Base-by-base conservation (phyloP, 2,888 invertebrate genomes). In the Caenorhabditis sp. region DNA sequence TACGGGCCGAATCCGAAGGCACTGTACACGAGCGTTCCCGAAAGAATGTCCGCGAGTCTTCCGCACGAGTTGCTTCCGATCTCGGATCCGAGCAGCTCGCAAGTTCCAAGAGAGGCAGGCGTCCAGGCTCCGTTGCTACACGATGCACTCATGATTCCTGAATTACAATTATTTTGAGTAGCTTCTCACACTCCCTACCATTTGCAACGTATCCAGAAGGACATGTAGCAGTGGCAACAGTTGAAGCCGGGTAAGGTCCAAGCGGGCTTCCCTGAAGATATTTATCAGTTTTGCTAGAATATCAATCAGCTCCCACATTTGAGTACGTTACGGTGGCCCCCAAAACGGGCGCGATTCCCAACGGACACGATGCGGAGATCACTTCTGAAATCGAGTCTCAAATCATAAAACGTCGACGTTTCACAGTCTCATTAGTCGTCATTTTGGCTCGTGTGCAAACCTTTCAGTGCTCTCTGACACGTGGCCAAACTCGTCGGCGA, bases 241-340 rank as follows among this genome's bases (percentile, higher is more conserved):
- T 73, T 1, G 72, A 73, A 2, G 66, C 17, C 11, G 78, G 76
- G 22, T 71, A 83, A 1, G 83, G 83, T 45, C 83, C 83, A 22
- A 82, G 9, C 5, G 62, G 65, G n/a, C 55, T 52, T 1, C 63
- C 80, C 75, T 79, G 50, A 35, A 35, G 13, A 9, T 2, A 7
- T 9, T 9, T 13, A 13, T 35, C 35, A n/a, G n/a, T n/a, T 3
- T 9, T 2, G 9, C 35, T 3, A 9, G 13, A 3, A 35, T 9
- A 9, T 35, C 9, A 9, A 15, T 46, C 9, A 22, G 8, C n/a
- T 22, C 30, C 48, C 39, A 79, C 79, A 61, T 75, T 72, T 2
- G 79, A 79, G 30, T 79, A 79, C 0, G 56, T 43, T 39, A 76
- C 15, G 13, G 53, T 55, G 8, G 65, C 79, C 15, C 46, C 70